phyloP scores from a whole-genome alignment of 2,888 invertebrate genomes.

The Drosophila neonasuta region DNA sequence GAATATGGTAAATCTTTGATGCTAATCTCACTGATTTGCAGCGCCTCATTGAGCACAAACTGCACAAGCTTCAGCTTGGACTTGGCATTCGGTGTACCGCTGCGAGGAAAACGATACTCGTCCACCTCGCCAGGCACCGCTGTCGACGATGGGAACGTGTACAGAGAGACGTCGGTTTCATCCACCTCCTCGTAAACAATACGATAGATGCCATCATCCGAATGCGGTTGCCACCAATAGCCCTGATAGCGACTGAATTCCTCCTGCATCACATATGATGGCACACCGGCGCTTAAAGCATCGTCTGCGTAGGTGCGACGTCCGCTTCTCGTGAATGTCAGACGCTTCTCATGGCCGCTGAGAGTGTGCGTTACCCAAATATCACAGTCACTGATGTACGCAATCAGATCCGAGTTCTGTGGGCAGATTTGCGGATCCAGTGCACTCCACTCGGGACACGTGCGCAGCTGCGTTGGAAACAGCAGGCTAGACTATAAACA shows the following conservation, averaged over 20 bases:
- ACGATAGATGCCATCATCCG: conserved; percentile 88
- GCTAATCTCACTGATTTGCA: conserved; percentile 89
- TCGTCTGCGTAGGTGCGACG: conserved; percentile 89
- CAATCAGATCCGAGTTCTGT: conserved; percentile 87
- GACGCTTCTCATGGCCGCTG: conserved; percentile 86
- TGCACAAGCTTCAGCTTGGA: conserved; percentile 93
- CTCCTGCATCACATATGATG: conserved; percentile 99
- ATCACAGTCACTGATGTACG: conserved; percentile 94
- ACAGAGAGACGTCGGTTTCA: conserved; percentile 94
- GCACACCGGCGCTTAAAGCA: conserved; percentile 95
- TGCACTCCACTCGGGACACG: conserved; percentile 87
- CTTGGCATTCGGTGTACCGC: conserved; percentile 94
- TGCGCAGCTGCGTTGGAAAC: conserved; percentile 86
- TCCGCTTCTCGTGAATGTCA: conserved; percentile 88
- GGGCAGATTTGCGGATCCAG: conserved; percentile 89
- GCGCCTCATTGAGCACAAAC: conserved; percentile 85
- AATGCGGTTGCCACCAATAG: conserved; percentile 98
- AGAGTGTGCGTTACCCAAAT: conserved; percentile 90
- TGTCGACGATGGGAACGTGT: conserved; percentile 93
- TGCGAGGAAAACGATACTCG: conserved; percentile 92
- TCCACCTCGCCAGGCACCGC: conserved; percentile 91
- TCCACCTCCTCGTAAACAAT: conserved; percentile 94
- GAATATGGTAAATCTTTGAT: conserved; percentile 90
- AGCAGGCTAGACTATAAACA: conserved; percentile 83
- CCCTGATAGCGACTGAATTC: conserved; percentile 98